Evolutionary conservation across 2,888 invertebrate species (phyloP), one percentile per base, ranked within the genome.

Genomic region (Amphimallon solstitiale): DNA sequence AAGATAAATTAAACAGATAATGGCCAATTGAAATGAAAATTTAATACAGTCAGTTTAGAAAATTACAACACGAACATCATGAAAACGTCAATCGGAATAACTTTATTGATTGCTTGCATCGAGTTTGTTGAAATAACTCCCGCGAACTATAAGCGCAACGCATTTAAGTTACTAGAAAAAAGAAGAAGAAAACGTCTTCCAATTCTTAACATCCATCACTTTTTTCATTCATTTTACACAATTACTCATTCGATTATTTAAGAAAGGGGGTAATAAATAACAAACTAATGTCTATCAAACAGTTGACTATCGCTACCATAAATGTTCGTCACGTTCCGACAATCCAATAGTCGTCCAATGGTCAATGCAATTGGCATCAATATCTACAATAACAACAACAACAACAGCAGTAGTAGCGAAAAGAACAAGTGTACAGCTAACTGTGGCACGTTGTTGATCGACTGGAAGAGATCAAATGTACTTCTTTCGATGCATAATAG

Each of bases 381-480:
- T 38, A 45, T 38, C 43, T 10, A 63, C 40, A 63, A 21, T 29
- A 29, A 29, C 23, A 23, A 23, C 23, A 23, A 23, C 29, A 29
- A 9, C 29, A 29, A 29, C 29, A 29, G 9, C 29, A 29, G 9
- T 9, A 29, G 9, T 9, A 29, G 9, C 29, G 29, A 3, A 5
- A 21, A 54, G 40, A 19, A 40, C 21, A 45, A 45, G 45, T 45
- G 19, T 10, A 4, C 45, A 45, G 19, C 45, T 40, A 34, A 40
- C 38, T 19, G 21, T n/a, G 19, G 21, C 38, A 54, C 54, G 38
- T 38, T n/a, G n/a, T n/a, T 40, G 54, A 54, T 54, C 38, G 38
- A 37, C 70, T 54, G 61, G 51, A 63, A 65, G 3, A 5, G 68
- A 71, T 71, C 69, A 68, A 69, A 68, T 65, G 68, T 52, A 63